Percentiles rank a stretch among this genome's conserved stretches.
Conservation (phyloP, 2,797 vertebrate genomes). For the Oreortyx pictus region DNA sequence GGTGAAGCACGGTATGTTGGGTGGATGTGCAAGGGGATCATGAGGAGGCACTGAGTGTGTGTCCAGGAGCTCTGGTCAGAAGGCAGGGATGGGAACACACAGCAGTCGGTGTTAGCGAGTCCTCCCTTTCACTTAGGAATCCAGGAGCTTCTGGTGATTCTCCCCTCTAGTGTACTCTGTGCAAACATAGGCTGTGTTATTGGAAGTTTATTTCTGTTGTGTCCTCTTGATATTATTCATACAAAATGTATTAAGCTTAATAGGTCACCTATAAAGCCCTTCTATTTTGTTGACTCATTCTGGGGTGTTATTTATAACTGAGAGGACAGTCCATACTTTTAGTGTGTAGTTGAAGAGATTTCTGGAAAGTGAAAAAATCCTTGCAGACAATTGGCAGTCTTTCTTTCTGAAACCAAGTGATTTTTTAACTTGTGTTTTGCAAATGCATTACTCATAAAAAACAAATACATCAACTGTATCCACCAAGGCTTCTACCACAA, state of each 20-base stretch:
- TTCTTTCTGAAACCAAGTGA: not conserved
- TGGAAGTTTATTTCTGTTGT: constrained; percentile 40
- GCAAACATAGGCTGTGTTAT: rapidly evolving
- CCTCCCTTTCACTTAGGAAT: not conserved
- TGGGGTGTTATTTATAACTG: not conserved
- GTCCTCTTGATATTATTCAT: constrained; percentile 20
- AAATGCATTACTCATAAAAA: constrained; percentile 22
- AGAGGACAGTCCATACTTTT: not conserved
- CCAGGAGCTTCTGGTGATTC: not conserved
- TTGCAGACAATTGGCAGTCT: not conserved
- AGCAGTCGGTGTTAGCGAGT: not conserved
- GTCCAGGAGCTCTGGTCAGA: not conserved
- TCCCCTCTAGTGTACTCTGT: rapidly evolving
- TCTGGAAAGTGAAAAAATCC: not conserved
- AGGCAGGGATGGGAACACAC: not conserved
- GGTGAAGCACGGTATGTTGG: rapidly evolving
- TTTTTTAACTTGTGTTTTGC: constrained; percentile 6
- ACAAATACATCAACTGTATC: not conserved
- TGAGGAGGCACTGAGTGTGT: rapidly evolving
- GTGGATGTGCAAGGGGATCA: not conserved
- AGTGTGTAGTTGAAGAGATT: not conserved
- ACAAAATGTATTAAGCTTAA: constrained; percentile 3
- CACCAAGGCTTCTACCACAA: not conserved
- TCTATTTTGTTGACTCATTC: not conserved
- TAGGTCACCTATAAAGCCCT: not conserved